Evolutionary conservation across 2,113 vertebrate species (phyloP), one percentile per base, ranked within the genome.

Genomic region (Montifringilla adamsi): DNA sequence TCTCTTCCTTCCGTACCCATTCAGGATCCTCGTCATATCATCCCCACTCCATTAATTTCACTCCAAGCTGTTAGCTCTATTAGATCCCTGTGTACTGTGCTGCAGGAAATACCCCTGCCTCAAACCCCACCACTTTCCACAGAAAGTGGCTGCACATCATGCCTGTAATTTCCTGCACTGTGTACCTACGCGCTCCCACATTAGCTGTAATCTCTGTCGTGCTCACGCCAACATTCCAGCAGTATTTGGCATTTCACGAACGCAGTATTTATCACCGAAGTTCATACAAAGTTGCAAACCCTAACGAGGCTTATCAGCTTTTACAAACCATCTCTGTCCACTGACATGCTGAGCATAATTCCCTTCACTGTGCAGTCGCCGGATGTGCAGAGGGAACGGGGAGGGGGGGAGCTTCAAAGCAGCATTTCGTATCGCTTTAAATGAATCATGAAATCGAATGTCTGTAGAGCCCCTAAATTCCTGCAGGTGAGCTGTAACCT

Each of bases 21-120:
- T 74, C 78, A 82, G 87, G 85, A 91, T 85, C 76, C 90, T 88
- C 19, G 2, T 68, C 83, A 33, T 55, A 82, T 91, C 89, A 41
- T 85, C 64, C 75, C 95, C 76, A 92, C 95, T 87, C 96, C 95
- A 92, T 97, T 97, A 97, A 93, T 95, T 97, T 96, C 92, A 87
- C 92, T 78, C 39, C 68, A 70, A 90, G 39, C 88, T 80, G 26
- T 95, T 97, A 94, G 58, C 46, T 97, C 89, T 82, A 49, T 95
- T 91, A 93, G 89, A 91, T 96, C 74, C 55, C 55, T 58, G 52
- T 31, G 56, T 91, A 35, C 37, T 64, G n/a, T 63, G 47, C 79
- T 63, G 49, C 44, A 95, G 94, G 95, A 97, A 95, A 95, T 50
- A 95, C 80, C 56, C 59, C 31, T 50, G 44, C 87, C 88, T 90